Percentiles rank a stretch among this genome's conserved stretches.
Evolutionary conservation across 2,888 invertebrate species (phyloP).

Genomic region (Ceraclea dissimilis): DNA sequence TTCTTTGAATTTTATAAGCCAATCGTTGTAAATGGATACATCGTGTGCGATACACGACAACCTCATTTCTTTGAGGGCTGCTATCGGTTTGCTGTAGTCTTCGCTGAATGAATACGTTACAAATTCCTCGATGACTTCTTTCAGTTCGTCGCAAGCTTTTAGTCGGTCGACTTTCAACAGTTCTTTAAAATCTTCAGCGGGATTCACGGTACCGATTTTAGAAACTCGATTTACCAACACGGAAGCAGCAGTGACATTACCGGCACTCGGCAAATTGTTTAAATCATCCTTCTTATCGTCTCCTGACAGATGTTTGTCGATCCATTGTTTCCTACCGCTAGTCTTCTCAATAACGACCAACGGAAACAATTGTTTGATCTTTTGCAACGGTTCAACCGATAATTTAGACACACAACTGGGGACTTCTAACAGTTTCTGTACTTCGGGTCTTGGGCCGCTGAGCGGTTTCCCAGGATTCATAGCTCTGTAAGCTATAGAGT

Average conservation of each 20-base stretch:
- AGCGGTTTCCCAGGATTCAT: constrained; percentile 51
- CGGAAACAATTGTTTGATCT: constrained; percentile 43
- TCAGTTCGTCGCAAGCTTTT: constrained; percentile 35
- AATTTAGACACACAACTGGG: constrained; percentile 44
- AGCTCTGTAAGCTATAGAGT: constrained; percentile 53
- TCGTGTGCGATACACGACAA: constrained; percentile 35
- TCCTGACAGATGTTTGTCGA: constrained; percentile 19
- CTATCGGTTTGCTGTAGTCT: constrained; percentile 34
- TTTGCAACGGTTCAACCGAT: constrained; percentile 40
- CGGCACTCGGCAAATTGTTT: constrained; percentile 1
- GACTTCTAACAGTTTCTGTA: constrained; percentile 43
- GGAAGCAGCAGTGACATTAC: constrained; percentile 6
- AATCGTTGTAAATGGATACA: constrained; percentile 38
- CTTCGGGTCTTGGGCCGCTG: constrained; percentile 46
- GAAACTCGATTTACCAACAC: constrained; percentile 28
- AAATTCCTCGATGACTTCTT: constrained; percentile 39
- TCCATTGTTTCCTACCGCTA: constrained; percentile 19
- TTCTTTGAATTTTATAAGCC: constrained; percentile 38
- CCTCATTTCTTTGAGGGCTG: constrained; percentile 37
- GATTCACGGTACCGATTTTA: constrained; percentile 51
- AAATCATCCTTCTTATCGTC: constrained; percentile 21
- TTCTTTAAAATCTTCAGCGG: constrained; percentile 51
- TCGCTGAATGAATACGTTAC: constrained; percentile 38
- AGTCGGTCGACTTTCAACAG: constrained; percentile 38
- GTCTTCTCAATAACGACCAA: constrained; percentile 35